These are phyloP conservation scores for Paramormyrops hopkinsi DNA, from an alignment of 2,797 vertebrate genomes.

Conservation along the genomic window DNA sequence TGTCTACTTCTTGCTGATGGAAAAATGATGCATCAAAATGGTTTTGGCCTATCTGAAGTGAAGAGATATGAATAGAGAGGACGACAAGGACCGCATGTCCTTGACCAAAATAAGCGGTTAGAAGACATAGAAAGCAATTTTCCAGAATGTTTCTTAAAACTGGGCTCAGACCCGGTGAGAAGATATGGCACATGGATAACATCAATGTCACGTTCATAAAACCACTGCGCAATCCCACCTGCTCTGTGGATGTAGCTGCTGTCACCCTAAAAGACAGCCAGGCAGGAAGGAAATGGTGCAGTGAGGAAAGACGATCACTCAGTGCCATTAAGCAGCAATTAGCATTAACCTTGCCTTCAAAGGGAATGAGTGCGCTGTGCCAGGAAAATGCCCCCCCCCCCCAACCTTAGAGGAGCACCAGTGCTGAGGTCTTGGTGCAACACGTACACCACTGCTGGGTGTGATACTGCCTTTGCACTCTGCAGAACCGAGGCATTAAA, in stretches of 20 bases:
- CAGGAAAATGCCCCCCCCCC: background rate
- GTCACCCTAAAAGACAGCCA: background rate
- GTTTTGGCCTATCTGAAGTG: background rate
- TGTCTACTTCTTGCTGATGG: background rate
- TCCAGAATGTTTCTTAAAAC: background rate
- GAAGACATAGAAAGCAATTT: background rate
- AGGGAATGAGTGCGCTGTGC: background rate
- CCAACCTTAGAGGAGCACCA: background rate
- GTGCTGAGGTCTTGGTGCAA: background rate
- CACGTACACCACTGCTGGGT: background rate
- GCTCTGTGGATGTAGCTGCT: background rate
- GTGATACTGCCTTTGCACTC: background rate
- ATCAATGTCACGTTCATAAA: background rate
- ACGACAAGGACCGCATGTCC: background rate
- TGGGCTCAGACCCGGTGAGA: background rate
- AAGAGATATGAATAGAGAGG: background rate
- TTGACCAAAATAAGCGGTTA: background rate
- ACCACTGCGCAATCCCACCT: background rate
- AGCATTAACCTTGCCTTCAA: constrained; percentile 2
- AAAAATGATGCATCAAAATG: background rate
- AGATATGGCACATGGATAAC: background rate
- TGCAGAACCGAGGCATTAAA: background rate
- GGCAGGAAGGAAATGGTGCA: background rate
- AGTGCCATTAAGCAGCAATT: constrained; percentile 10
- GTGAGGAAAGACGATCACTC: background rate